Percentiles rank a stretch among this genome's conserved stretches.
Evolutionary conservation across 2,113 vertebrate species (phyloP).

Genomic region (Brachionichthys hirsutus): DNA sequence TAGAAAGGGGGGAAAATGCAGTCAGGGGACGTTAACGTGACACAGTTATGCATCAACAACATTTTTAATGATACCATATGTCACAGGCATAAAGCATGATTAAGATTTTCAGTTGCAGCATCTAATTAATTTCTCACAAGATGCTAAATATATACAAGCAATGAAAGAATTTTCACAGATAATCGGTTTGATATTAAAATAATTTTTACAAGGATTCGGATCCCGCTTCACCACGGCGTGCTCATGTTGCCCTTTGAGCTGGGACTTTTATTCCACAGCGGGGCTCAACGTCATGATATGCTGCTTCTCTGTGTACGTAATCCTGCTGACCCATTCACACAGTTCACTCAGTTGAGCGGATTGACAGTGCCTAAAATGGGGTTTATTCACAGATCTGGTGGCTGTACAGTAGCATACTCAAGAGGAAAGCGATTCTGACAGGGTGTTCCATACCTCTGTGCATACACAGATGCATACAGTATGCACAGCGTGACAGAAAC

Average conservation of each 20-base stretch:
- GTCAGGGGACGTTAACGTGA: neutral
- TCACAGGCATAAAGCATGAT: slow-evolving; percentile 27
- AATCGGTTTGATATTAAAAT: slow-evolving; percentile 23
- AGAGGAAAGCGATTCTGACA: slow-evolving; percentile 31
- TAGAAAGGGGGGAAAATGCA: slow-evolving; percentile 15
- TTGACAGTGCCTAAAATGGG: slow-evolving; percentile 55
- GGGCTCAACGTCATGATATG: slow-evolving; percentile 45
- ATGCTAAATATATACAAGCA: slow-evolving; percentile 14
- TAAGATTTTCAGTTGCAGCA: neutral
- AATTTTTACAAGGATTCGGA: slow-evolving; percentile 34
- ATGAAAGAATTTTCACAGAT: slow-evolving; percentile 8
- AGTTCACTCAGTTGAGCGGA: slow-evolving; percentile 57
- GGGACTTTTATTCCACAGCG: slow-evolving; percentile 46
- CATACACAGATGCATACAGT: neutral
- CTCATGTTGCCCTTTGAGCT: slow-evolving; percentile 38
- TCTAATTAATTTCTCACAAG: slow-evolving; percentile 23
- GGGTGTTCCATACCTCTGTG: neutral
- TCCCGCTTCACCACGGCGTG: slow-evolving; percentile 14
- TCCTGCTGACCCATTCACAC: slow-evolving; percentile 70
- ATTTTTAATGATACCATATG: slow-evolving; percentile 23
- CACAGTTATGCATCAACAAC: slow-evolving; percentile 13
- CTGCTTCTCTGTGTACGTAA: slow-evolving; percentile 63
- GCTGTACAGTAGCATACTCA: slow-evolving; percentile 39
- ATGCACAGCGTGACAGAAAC: neutral
- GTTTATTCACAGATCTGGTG: slow-evolving; percentile 65